These are phyloP conservation scores for Holacanthella duospinosa DNA, from an alignment of 2,888 invertebrate species.

Conservation along the genomic window DNA sequence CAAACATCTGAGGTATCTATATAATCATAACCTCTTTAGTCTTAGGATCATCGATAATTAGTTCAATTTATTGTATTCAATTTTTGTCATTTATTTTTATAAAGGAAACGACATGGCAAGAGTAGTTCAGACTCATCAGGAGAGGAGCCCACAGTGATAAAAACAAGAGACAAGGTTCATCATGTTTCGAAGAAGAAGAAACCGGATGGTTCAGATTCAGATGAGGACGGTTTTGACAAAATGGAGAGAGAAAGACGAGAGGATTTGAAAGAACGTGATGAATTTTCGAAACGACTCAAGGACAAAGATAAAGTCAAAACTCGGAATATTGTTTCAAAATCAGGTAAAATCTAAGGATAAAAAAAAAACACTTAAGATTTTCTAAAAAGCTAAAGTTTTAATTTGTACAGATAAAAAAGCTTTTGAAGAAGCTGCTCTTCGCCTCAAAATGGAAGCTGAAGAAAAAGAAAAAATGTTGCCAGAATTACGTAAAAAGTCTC, in stretches of 20 bases:
- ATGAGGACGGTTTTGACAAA: slow-evolving; percentile 53
- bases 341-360: slow-evolving; percentile 40
- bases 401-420: slow-evolving; percentile 54
- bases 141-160: slow-evolving; percentile 23
- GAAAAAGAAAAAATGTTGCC: slow-evolving; percentile 78
- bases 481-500: slow-evolving; percentile 75
- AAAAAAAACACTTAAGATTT: not conserved
- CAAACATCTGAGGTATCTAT: slow-evolving; percentile 20
- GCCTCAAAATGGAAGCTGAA: slow-evolving; percentile 75
- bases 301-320: slow-evolving; percentile 80
- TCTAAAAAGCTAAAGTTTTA: slow-evolving; percentile 1
- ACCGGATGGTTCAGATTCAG: slow-evolving; percentile 34
- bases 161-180: slow-evolving; percentile 10
- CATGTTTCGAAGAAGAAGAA: slow-evolving; percentile 9
- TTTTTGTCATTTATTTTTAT: slow-evolving; percentile 10
- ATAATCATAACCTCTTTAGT: not conserved
- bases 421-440: slow-evolving; percentile 69
- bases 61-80: not conserved
- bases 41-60: not conserved
- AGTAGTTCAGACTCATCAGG: slow-evolving; percentile 21
- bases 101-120: slow-evolving; percentile 14
- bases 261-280: slow-evolving; percentile 86
- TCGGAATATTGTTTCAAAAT: slow-evolving; percentile 57
- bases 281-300: slow-evolving; percentile 78
- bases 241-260: slow-evolving; percentile 64